Base-by-base conservation (phyloP, 1,140 invertebrate species). In the Heliconius melpomene region DNA sequence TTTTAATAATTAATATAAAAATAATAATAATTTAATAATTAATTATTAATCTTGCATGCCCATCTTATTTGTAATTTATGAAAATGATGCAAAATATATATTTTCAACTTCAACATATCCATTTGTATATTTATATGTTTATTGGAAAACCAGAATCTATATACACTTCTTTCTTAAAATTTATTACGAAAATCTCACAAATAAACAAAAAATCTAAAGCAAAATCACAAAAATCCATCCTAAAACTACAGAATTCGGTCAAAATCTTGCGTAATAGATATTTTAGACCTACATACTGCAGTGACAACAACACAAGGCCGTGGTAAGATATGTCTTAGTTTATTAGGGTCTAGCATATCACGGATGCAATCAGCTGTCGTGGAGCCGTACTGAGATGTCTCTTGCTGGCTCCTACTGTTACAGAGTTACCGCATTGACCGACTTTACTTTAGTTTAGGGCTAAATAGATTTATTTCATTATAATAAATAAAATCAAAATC, bases 291-390 rank as follows among this genome's bases (percentile, higher is more conserved):
- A 20, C 83, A 84, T 87, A 82, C 46, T 80, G 82, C 81, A 76
- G 18, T 60, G 86, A 75, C 80, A 66, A 84, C 85, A 78, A 82
- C 71, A 91, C 91, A 91, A 92, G 91, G 91, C 86, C 89, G 91
- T 77, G 91, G 87, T 82, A 77, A 73, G 46, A 72, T 79, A 75
- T 72, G 75, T 89, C 89, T 52, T 36, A 38, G 23, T 79, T 52
- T 86, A 92, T 92, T 92, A 90, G 89, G 91, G 91, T 84, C 88
- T 83, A 77, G 79, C 72, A 81, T 80, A 75, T 92, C 91, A 90
- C 52, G 72, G 70, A 78, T 20, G 79, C 88, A 88, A 23, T 87
- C 84, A 86, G 72, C 83, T 85, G 85, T 88, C 72, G 71, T 72
- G 74, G 81, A 86, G 84, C 74, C 74, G 76, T 86, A 82, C 84